These are phyloP conservation scores for Sciurus carolinensis DNA, from an alignment of 2,797 vertebrate genomes.

Conservation along the genomic window DNA sequence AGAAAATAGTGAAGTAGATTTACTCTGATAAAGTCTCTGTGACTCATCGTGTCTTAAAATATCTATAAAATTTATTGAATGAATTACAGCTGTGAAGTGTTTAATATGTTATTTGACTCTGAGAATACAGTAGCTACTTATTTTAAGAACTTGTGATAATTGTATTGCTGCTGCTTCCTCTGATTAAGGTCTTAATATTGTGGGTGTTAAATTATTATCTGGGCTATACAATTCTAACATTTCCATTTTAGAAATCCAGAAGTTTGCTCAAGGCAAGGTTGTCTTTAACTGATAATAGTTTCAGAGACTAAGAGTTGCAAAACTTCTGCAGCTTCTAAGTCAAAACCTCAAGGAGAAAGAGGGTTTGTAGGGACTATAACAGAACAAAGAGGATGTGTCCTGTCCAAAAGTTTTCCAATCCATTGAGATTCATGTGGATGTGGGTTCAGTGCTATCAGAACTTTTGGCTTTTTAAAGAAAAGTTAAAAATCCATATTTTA, in stretches of 20 bases:
- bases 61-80: conserved; percentile 46
- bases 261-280: background rate
- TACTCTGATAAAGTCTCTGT: background rate
- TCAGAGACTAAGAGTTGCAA: background rate
- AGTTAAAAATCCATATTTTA: conserved; percentile 23
- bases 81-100: background rate
- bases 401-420: background rate
- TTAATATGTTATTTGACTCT: conserved; percentile 53
- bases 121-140: conserved; percentile 22
- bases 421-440: background rate
- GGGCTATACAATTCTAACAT: background rate
- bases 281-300: background rate
- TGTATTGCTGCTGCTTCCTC: background rate
- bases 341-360: background rate
- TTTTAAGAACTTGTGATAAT: background rate
- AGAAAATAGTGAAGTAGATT: background rate
- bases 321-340: background rate
- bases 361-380: background rate
- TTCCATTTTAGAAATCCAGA: conserved; percentile 25
- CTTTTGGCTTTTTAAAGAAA: conserved; percentile 32
- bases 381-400: background rate
- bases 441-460: background rate
- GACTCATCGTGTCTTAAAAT: background rate
- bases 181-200: conserved; percentile 26
- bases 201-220: background rate